Conservation (phyloP, 2,888 invertebrate genomes). For the Sesia apiformis region DNA sequence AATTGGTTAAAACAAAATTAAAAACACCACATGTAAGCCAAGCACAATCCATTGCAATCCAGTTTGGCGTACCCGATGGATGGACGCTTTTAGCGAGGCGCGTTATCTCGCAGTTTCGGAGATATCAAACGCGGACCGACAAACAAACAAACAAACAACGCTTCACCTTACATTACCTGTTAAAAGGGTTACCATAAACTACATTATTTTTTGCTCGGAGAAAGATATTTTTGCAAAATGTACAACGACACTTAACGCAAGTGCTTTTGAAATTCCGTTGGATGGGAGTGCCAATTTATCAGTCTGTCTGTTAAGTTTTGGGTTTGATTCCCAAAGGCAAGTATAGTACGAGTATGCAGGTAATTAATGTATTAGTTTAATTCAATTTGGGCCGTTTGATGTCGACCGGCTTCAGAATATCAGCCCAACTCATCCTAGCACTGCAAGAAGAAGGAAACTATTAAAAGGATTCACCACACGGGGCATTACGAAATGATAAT, state of each 20-base stretch:
- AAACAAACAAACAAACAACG: background rate
- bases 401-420: too few species aligned
- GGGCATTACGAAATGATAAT: background rate
- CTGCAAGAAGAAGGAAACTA: background rate
- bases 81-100: conserved; percentile 34
- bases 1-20: background rate
- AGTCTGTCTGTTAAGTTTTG: too few species aligned
- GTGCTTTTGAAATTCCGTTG: too few species aligned
- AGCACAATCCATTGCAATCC: conserved; percentile 15
- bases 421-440: too few species aligned
- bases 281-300: too few species aligned
- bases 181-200: background rate
- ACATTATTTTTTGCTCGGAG: background rate
- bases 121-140: background rate
- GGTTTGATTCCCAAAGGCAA: too few species aligned
- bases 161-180: background rate
- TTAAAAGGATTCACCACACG: conserved; percentile 2
- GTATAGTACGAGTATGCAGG: too few species aligned
- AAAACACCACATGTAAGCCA: conserved; percentile 20
- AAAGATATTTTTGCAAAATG: too few species aligned
- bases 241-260: too few species aligned
- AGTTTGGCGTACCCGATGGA: conserved; percentile 29
- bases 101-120: background rate
- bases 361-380: too few species aligned
- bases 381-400: too few species aligned